Conservation (phyloP, 2,797 vertebrate genomes). For the Scomberomorus guttatus region DNA sequence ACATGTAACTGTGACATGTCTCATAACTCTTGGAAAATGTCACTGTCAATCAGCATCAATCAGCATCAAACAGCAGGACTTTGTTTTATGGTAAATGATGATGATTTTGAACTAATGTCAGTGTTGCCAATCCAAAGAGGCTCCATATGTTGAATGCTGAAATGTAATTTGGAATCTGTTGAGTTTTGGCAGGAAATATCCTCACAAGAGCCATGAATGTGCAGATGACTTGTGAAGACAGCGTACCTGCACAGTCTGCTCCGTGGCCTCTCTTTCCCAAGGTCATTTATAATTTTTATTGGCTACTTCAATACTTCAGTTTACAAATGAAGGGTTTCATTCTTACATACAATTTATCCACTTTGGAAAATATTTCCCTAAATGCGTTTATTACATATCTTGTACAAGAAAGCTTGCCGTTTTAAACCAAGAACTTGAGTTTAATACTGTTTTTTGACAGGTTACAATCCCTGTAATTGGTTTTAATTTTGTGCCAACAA, state of each 20-base stretch:
- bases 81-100: conserved; percentile 57
- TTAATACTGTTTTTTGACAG: conserved; percentile 26
- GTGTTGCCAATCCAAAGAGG: conserved; percentile 49
- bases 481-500: conserved; percentile 37
- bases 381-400: conserved; percentile 51
- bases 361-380: conserved; percentile 49
- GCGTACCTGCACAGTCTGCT: conserved; percentile 58
- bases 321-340: conserved; percentile 54
- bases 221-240: conserved; percentile 61
- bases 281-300: conserved; percentile 67
- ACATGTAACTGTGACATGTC: conserved; percentile 30
- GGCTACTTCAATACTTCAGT: conserved; percentile 44
- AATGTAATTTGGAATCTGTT: conserved; percentile 44
- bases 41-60: conserved; percentile 61
- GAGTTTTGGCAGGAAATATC: conserved; percentile 60
- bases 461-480: conserved; percentile 41
- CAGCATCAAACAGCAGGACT: conserved; percentile 27
- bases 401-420: conserved; percentile 40
- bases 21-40: conserved; percentile 51
- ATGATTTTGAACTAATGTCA: conserved; percentile 41
- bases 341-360: conserved; percentile 53
- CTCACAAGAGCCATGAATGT: conserved; percentile 62
- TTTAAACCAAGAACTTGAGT: conserved; percentile 38
- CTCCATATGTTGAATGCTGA: conserved; percentile 44
- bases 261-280: conserved; percentile 31